Evolutionary conservation across 1,140 invertebrate species (phyloP).

Genomic region (Araneus ventricosus): DNA sequence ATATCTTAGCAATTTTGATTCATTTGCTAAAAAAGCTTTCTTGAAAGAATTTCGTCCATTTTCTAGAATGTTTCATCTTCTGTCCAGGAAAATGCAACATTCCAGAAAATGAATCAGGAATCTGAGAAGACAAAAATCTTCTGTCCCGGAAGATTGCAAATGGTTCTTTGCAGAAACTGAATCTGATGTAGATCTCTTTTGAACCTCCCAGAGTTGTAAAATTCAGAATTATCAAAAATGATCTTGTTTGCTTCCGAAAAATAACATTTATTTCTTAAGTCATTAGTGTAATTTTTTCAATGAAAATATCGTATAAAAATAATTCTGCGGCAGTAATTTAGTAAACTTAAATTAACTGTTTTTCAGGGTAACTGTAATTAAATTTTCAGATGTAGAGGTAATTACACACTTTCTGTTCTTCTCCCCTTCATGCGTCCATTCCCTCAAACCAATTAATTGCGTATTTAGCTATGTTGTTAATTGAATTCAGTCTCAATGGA

Average conservation of each 20-base stretch:
- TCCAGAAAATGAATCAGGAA: no score
- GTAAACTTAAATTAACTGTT: neutral
- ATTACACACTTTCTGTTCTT: neutral
- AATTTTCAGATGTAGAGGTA: neutral
- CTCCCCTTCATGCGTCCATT: neutral
- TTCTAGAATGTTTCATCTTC: no score
- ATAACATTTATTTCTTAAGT: neutral
- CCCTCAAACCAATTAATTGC: neutral
- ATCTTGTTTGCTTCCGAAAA: neutral
- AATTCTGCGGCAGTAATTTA: neutral
- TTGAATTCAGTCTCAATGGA: neutral
- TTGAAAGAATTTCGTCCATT: no score
- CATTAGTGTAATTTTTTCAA: neutral
- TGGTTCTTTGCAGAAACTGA: no score
- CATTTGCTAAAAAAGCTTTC: no score
- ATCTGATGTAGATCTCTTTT: neutral
- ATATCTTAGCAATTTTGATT: no score
- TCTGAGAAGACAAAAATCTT: no score
- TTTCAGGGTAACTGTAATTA: neutral
- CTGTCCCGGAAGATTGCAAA: no score
- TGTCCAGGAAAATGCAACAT: no score
- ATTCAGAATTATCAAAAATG: neutral
- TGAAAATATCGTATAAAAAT: neutral
- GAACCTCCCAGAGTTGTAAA: neutral
- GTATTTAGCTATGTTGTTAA: constrained; percentile 5